Percentiles rank a stretch among this genome's conserved stretches.
phyloP scores from a whole-genome alignment of 2,797 vertebrate genomes.

The Selene dorsalis region DNA sequence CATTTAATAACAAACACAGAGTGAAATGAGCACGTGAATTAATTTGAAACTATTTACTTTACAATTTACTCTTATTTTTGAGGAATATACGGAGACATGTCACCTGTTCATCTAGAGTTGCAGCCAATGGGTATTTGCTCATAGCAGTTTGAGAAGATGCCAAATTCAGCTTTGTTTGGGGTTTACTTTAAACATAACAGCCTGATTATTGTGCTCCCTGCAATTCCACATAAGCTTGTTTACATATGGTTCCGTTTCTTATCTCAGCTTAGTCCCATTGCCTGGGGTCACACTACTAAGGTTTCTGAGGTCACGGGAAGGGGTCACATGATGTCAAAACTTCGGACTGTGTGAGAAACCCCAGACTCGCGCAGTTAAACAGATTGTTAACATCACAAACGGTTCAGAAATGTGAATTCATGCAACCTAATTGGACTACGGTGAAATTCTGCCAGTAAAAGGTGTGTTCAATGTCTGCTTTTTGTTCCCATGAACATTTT shows the following conservation, averaged over 20 bases:
- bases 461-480: not conserved
- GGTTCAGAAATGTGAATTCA: constrained; percentile 20
- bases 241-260: constrained; percentile 67
- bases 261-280: constrained; percentile 56
- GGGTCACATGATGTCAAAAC: constrained; percentile 53
- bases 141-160: constrained; percentile 31
- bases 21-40: not conserved
- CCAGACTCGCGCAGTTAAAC: constrained; percentile 1
- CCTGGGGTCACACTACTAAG: constrained; percentile 52
- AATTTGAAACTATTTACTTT: not conserved
- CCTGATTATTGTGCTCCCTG: constrained; percentile 63
- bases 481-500: constrained; percentile 17
- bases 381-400: constrained; percentile 17
- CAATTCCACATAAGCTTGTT: constrained; percentile 65
- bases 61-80: constrained; percentile 2
- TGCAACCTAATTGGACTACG: constrained; percentile 5
- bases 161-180: constrained; percentile 55
- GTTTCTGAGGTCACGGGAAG: constrained; percentile 64
- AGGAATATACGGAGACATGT: not conserved
- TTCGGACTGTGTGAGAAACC: constrained; percentile 18
- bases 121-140: constrained; percentile 26
- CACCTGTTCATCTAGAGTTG: too few relatives aligned
- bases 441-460: not conserved
- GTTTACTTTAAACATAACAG: constrained; percentile 58
- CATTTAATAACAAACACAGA: too few relatives aligned